Evolutionary conservation across 2,888 invertebrate genomes (phyloP), one percentile per base, ranked within the genome.

Genomic region (Polyommatus icarus): DNA sequence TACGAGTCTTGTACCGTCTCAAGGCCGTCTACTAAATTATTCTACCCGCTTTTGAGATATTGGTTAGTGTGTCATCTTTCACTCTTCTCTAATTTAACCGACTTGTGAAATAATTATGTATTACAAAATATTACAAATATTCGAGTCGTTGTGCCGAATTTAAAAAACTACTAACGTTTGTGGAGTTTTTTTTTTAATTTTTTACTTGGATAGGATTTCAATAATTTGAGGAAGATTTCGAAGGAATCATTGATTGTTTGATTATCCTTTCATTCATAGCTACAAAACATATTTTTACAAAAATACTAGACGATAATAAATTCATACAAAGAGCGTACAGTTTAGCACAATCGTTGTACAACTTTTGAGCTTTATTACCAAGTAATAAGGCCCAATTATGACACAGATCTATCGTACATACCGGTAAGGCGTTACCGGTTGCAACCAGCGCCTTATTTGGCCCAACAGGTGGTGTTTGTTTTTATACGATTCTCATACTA

Each of bases 11-110:
- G 50, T 24, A 4, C 20, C 40, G 50, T 15, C 73, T 73, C 73
- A 73, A 73, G 73, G 73, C 5, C 67, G 67, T 67, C 67, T 67
- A 67, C 67, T 29, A 67, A 32, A 67, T 15, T 32, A 67, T 67
- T 29, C 15, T 24, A 73, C 73, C 50, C 29, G 29, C 24, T 50
- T 50, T 73, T 72, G 40, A 50, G 40, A 40, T 72, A 40, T 72
- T 72, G 40, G 40, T 72, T 72, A 72, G 40, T 40, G 40, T 72
- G 72, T 72, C 40, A 72, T 20, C 36, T 36, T 71, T 71, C 8
- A 8, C 40, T 8, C 1, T 36, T 71, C 29, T 71, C 50, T 50
- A 15, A 1, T 50, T 54, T 15, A 54, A 54, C 54, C 5, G 18
- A 54, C 54, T 54, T 54, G 3, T 18, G 18, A 18, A 54, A 54